Percentiles rank a stretch among this genome's conserved stretches.
These are phyloP conservation scores for Thecophora atra DNA, from an alignment of 2,888 invertebrate genomes.

Conservation along the genomic window DNA sequence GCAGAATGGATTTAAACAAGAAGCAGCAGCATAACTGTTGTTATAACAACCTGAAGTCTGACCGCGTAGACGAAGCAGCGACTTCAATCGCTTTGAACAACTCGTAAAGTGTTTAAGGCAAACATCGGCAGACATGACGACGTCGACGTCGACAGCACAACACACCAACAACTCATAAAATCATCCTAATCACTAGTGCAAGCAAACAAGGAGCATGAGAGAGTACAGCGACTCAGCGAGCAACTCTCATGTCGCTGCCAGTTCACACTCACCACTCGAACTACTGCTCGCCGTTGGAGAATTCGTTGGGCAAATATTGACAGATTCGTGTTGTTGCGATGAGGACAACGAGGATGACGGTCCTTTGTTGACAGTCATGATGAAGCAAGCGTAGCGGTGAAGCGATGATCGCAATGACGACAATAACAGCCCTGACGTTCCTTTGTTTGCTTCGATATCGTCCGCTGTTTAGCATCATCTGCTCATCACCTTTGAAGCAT, in stretches of 20 bases:
- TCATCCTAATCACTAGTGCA: constrained; percentile 33
- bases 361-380: background rate
- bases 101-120: constrained; percentile 27
- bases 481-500: no score
- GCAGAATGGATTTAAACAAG: no score
- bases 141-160: background rate
- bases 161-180: constrained; percentile 22
- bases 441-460: no score
- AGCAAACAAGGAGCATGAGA: constrained; percentile 26
- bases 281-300: constrained; percentile 46
- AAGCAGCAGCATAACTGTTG: no score
- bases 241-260: background rate
- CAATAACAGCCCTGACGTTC: no score
- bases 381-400: no score
- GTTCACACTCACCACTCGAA: constrained; percentile 1
- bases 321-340: constrained; percentile 44
- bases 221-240: no score
- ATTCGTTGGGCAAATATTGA: constrained; percentile 63
- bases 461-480: constrained; percentile 10
- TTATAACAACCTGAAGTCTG: no score
- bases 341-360: constrained; percentile 3
- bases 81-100: constrained; percentile 18
- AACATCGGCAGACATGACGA: constrained; percentile 20
- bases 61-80: background rate
- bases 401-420: no score